phyloP scores from a whole-genome alignment of 2,888 invertebrate species.

The Hipparchia sbordonii region DNA sequence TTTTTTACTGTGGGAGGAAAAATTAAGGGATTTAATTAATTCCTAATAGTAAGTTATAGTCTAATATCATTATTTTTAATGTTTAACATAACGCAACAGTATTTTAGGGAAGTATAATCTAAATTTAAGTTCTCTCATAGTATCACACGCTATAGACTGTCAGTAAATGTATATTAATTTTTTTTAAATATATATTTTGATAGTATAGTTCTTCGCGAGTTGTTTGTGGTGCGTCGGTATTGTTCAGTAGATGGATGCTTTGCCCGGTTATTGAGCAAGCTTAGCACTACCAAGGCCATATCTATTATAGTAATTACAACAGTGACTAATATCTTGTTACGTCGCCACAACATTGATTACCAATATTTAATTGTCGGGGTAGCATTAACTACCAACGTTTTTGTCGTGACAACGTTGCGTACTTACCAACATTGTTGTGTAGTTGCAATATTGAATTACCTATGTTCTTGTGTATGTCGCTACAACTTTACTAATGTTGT shows the following conservation, averaged over 20 bases:
- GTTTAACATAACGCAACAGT: constrained; percentile 77
- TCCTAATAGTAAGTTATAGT: constrained; percentile 62
- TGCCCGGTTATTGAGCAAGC: constrained; percentile 28
- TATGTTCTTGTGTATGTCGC: neutral
- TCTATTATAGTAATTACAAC: neutral
- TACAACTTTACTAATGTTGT: constrained; percentile 2
- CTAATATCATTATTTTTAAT: constrained; percentile 81
- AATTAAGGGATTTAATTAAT: constrained; percentile 33
- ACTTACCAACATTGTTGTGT: neutral
- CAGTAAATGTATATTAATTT: constrained; percentile 46
- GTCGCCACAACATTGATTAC: neutral
- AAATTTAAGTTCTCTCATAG: constrained; percentile 70
- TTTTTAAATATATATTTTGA: constrained; percentile 47
- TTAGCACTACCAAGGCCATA: constrained; percentile 1
- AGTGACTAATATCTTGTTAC: neutral
- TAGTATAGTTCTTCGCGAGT: constrained; percentile 46
- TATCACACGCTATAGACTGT: constrained; percentile 58
- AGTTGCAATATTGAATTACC: neutral
- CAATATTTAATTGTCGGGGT: neutral
- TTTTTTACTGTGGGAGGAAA: constrained; percentile 37
- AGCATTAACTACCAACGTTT: neutral
- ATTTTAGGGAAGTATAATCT: constrained; percentile 76
- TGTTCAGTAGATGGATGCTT: constrained; percentile 38
- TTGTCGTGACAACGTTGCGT: neutral
- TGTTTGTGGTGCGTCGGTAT: constrained; percentile 41